Conservation (phyloP, 2,797 vertebrate species). For the Tragelaphus eurycerus region DNA sequence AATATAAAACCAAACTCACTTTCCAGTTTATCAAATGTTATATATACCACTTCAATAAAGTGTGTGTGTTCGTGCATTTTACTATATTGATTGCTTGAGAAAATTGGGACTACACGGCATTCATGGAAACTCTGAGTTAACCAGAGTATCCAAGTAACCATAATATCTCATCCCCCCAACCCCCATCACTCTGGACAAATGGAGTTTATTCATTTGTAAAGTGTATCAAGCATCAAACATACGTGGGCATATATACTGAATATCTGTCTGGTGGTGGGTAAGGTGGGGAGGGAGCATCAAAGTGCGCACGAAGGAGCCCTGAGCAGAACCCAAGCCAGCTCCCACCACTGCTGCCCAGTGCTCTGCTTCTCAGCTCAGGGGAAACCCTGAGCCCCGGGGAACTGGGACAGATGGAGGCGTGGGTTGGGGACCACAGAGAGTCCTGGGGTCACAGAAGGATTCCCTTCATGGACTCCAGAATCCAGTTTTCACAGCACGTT, state of each 20-base stretch:
- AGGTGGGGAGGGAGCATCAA: background rate
- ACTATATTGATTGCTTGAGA: background rate
- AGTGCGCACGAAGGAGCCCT: background rate
- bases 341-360: background rate
- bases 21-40: slow-evolving; percentile 8
- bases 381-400: background rate
- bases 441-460: background rate
- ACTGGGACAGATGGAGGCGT: background rate
- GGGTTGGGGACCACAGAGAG: background rate
- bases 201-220: slow-evolving; percentile 31
- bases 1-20: background rate
- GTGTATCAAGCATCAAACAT: background rate
- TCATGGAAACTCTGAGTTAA: background rate
- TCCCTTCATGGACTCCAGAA: background rate
- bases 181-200: slow-evolving; percentile 58
- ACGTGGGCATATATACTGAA: background rate
- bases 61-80: background rate
- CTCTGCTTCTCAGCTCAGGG: background rate
- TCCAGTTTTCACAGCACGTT: background rate
- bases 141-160: background rate
- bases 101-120: background rate
- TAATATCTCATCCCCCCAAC: background rate
- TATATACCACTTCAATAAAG: background rate
- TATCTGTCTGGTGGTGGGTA: background rate
- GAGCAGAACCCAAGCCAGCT: background rate